A percentile compares a stretch with the other conserved stretches of the same genome.
Evolutionary conservation across 2,888 invertebrate genomes (phyloP).

Genomic region (Lasioglossum morio): DNA sequence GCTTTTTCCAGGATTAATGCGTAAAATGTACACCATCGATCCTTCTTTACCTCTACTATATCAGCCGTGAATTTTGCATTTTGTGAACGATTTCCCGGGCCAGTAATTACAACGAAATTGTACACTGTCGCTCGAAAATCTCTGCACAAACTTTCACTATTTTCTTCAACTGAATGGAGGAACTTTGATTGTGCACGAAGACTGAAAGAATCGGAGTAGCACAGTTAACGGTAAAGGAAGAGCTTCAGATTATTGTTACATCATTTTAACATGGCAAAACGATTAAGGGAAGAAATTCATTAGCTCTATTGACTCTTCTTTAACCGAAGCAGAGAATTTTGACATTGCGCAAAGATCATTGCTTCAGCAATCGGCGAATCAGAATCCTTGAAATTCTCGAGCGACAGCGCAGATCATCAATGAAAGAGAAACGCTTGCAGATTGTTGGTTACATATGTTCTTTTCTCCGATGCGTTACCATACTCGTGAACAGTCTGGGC

Average conservation of each 20-base stretch:
- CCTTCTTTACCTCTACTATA: neutral
- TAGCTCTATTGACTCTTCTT: neutral
- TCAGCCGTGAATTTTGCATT: neutral
- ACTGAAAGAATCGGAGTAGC: neutral
- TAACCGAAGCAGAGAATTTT: neutral
- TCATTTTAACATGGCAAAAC: neutral
- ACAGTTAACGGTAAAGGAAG: neutral
- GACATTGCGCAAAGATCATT: neutral
- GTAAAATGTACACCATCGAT: neutral
- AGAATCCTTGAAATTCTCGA: neutral
- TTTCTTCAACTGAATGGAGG: neutral
- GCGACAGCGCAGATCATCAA: neutral
- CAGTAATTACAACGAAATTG: neutral
- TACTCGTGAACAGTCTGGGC: constrained; percentile 65
- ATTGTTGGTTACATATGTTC: neutral
- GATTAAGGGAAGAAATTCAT: neutral
- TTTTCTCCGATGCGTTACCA: neutral
- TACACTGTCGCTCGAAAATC: neutral
- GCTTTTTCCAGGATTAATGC: neutral
- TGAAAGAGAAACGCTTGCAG: neutral
- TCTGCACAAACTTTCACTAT: neutral
- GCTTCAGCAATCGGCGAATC: neutral
- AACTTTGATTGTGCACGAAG: neutral
- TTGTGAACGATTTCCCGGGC: neutral
- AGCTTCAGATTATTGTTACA: neutral